Base-by-base conservation (phyloP, 2,113 vertebrate genomes). In the Limanda limanda region DNA sequence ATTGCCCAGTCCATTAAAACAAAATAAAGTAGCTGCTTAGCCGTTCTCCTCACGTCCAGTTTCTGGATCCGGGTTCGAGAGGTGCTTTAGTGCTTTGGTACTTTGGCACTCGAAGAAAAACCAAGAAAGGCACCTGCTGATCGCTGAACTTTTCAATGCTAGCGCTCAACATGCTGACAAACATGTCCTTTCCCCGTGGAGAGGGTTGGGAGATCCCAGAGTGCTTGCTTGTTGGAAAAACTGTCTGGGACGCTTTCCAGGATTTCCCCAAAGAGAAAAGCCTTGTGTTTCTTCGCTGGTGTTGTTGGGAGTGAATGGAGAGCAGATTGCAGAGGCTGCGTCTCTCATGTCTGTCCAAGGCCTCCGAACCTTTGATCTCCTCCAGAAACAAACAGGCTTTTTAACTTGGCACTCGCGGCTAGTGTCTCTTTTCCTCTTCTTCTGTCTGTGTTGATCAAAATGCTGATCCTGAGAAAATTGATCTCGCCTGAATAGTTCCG, bases 341-440 rank as follows among this genome's bases (percentile, higher is more conserved):
- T 69, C 80, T 92, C 92, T 94, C 89, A 94, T 93, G 90, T 92
- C 92, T 84, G 78, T 92, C 94, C 93, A 94, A 93, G 89, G 86
- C 84, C 86, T 86, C 51, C 21, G 82, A 84, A 87, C 88, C 91
- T 94, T 92, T 94, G 94, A 95, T 95, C 90, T 91, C 82, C 87
- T 86, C 84, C 75, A 89, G 88, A 92, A 90, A 88, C 92, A 90
- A 93, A 91, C 89, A 92, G 78, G 89, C 92, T 92, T 92, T 92
- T 93, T 84, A 90, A 87, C 82, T 82, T 82, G 82, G 87, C 86
- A 76, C 86, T 88, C 64, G 23, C 20, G 3, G 79, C 79, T 72
- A 72, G 82, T 63, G 70, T 70, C 74, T 84, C 72, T 76, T 74
- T 62, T 68, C 61, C 58, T 71, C 73, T 64, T 71, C 57, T 71